A percentile compares a stretch with the other conserved stretches of the same genome.
phyloP scores from a whole-genome alignment of 2,888 invertebrate species.

The Proisotoma minuta region DNA sequence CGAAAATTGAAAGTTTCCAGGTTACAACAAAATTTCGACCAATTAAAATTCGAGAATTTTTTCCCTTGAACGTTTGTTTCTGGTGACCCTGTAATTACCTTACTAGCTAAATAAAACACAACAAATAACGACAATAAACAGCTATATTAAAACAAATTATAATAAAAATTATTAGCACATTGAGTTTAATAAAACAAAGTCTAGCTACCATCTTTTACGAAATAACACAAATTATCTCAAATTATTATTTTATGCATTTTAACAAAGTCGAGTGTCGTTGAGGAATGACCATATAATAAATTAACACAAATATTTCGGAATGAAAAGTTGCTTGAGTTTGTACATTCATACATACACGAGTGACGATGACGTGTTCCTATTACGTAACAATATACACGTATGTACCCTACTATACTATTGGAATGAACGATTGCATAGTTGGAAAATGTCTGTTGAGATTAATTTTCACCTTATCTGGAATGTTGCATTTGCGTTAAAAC shows the following conservation, averaged over 20 bases:
- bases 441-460: background rate
- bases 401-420: background rate
- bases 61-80: no score
- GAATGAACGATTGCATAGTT: background rate
- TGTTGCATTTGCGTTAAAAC: slow-evolving; percentile 1
- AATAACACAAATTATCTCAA: no score
- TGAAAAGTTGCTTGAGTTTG: background rate
- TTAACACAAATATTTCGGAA: background rate
- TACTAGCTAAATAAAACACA: no score
- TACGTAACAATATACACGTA: background rate
- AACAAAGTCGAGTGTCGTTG: background rate
- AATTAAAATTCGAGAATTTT: no score
- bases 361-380: background rate
- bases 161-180: slow-evolving; percentile 3
- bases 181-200: background rate
- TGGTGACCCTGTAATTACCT: no score
- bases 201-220: slow-evolving; percentile 2
- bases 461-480: background rate
- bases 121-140: no score
- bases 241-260: background rate
- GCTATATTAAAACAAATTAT: slow-evolving; percentile 1
- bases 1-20: no score
- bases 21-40: no score
- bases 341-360: background rate
- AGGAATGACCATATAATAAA: no score